A percentile compares a stretch with the other conserved stretches of the same genome.
phyloP scores from a whole-genome alignment of 2,888 invertebrate species.

The Leptinotarsa tumamoca region DNA sequence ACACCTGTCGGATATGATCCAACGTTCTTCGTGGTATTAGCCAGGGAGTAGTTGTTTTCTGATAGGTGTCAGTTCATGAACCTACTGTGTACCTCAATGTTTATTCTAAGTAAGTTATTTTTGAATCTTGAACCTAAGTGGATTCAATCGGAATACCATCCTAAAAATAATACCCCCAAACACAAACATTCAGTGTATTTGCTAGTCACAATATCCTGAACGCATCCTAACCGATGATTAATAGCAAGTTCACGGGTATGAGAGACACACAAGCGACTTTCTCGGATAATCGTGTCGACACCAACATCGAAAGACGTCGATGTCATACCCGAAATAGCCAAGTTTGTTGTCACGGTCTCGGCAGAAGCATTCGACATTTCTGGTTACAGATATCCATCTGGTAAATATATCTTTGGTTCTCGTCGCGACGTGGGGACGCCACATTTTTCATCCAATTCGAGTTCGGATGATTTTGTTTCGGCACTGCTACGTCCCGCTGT shows the following conservation, averaged over 20 bases:
- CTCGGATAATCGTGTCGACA: slow-evolving; percentile 5
- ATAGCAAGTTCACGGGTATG: neutral
- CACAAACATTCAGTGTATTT: too few relatives aligned
- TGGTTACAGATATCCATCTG: slow-evolving; percentile 47
- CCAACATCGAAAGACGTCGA: slow-evolving; percentile 6
- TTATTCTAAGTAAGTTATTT: too few relatives aligned
- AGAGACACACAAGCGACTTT: neutral
- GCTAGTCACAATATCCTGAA: neutral
- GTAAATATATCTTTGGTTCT: slow-evolving; percentile 45
- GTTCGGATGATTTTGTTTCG: slow-evolving; percentile 42
- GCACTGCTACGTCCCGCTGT: slow-evolving; percentile 29
- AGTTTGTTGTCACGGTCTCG: slow-evolving; percentile 33
- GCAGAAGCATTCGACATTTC: slow-evolving; percentile 26
- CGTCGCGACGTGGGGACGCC: slow-evolving; percentile 52
- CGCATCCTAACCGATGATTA: neutral
- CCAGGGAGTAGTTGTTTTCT: too few relatives aligned
- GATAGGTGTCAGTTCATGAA: too few relatives aligned
- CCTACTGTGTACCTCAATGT: too few relatives aligned
- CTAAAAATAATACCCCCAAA: too few relatives aligned
- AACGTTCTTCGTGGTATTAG: too few relatives aligned
- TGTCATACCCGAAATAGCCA: slow-evolving; percentile 39
- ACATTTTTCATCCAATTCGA: slow-evolving; percentile 47
- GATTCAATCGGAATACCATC: too few relatives aligned
- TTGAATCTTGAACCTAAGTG: too few relatives aligned
- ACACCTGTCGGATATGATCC: too few relatives aligned